Conservation (phyloP, 2,888 invertebrate genomes). For the Calameuta filiformis region DNA sequence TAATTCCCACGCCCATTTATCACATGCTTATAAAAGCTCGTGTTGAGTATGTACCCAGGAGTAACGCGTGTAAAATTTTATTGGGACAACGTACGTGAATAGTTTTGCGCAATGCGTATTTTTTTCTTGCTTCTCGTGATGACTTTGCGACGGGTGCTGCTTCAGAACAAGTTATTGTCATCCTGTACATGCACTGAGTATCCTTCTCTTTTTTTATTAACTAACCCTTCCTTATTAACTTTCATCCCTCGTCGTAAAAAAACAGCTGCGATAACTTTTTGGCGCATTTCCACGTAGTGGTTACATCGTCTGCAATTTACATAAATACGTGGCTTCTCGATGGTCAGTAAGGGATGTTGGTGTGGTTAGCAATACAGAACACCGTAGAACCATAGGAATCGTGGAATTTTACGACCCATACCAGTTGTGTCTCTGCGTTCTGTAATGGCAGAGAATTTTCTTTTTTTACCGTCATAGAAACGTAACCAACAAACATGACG, state of each 20-base stretch:
- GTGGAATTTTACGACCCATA: not conserved
- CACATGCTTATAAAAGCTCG: not conserved
- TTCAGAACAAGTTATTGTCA: not conserved
- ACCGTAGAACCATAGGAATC: not conserved
- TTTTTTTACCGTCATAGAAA: not conserved
- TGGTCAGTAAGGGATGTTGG: not conserved
- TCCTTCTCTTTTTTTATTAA: not conserved
- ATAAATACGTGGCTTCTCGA: not conserved
- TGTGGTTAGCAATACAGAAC: not conserved
- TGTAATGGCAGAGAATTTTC: not conserved
- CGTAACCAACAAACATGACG: not conserved
- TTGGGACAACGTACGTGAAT: not conserved
- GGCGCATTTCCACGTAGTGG: not conserved
- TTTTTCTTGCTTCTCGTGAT: not conserved
- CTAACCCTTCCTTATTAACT: not conserved
- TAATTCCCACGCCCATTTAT: not conserved
- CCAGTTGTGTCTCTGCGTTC: not conserved
- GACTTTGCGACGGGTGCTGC: not conserved
- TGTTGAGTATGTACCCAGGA: not conserved
- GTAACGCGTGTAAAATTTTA: not conserved
- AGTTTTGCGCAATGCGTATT: not conserved
- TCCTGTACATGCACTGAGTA: not conserved
- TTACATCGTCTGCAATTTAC: not conserved
- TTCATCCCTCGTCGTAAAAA: not conserved
- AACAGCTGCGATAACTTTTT: not conserved